A percentile compares a stretch with the other conserved stretches of the same genome.
phyloP scores from a whole-genome alignment of 2,113 vertebrate species.

The Coptodon bakossiorum region DNA sequence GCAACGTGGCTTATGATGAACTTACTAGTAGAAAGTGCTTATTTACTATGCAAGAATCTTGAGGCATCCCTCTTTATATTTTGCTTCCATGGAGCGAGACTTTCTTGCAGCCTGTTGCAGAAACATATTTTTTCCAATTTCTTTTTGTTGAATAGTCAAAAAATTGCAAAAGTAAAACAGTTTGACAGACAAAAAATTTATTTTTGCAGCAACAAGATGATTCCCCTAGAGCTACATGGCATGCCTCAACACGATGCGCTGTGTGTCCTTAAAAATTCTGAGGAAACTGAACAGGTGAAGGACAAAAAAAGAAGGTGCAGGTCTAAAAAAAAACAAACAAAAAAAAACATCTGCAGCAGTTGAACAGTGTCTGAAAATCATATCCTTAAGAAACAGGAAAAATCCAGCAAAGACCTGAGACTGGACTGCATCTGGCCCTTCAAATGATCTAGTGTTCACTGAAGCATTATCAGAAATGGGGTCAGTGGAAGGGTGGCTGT shows the following conservation, averaged over 20 bases:
- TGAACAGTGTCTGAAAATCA: background rate
- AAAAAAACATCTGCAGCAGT: background rate
- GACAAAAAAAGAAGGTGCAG: background rate
- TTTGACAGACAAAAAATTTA: background rate
- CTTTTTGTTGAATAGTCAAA: background rate
- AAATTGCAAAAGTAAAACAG: background rate
- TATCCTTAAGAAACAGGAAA: background rate
- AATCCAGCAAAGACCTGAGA: background rate
- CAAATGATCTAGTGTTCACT: background rate
- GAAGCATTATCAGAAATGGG: background rate
- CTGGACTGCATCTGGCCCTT: background rate
- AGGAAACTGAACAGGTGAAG: background rate
- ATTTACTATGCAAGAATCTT: background rate
- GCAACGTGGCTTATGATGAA: background rate
- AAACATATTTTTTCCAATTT: background rate
- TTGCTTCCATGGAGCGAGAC: background rate
- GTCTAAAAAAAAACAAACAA: background rate
- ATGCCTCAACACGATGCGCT: background rate
- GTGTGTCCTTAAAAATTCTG: background rate
- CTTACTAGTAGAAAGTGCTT: background rate
- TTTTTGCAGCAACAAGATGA: background rate
- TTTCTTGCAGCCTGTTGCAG: background rate
- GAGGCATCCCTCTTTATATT: background rate
- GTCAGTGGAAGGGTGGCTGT: background rate
- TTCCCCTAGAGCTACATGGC: background rate